Percentiles rank a stretch among this genome's conserved stretches.
Evolutionary conservation across 2,113 vertebrate genomes (phyloP).

Genomic region (Tragelaphus imberbis): DNA sequence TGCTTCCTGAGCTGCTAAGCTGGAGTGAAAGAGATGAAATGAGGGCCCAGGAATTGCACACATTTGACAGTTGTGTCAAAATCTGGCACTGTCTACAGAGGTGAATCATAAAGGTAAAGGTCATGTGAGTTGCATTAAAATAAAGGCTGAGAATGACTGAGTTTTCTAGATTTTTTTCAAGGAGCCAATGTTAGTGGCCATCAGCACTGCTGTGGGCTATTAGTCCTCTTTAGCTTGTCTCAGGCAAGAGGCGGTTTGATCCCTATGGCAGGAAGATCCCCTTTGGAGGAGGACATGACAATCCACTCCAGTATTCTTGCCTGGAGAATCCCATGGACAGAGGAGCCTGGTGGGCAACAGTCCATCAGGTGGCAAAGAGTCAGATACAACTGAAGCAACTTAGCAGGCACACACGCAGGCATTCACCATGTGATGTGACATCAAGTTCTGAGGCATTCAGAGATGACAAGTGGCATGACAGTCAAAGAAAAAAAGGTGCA

Average conservation of each 20-base stretch:
- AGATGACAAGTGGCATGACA: not conserved
- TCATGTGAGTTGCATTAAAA: not conserved
- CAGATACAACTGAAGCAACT: not conserved
- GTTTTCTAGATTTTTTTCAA: not conserved
- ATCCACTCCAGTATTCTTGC: not conserved
- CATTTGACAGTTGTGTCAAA: not conserved
- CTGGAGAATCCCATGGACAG: not conserved
- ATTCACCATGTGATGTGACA: not conserved
- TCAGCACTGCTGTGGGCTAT: not conserved
- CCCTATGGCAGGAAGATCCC: not conserved
- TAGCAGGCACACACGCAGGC: fast-evolving
- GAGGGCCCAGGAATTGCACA: not conserved
- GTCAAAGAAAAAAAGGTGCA: not conserved
- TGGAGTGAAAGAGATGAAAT: not conserved
- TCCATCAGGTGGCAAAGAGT: not conserved
- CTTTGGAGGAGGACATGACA: not conserved
- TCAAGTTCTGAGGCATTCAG: not conserved
- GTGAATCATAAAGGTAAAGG: not conserved
- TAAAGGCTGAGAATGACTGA: not conserved
- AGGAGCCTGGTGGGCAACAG: not conserved
- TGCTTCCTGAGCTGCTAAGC: not conserved
- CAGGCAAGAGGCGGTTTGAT: not conserved
- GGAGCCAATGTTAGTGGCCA: not conserved
- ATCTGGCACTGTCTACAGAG: not conserved
- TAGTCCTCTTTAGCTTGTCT: not conserved